Percentiles rank a stretch among this genome's conserved stretches.
These are phyloP conservation scores for Apostichopus californicus DNA, from an alignment of 35 echinoderm and acorn worm genomes.

Conservation along the genomic window DNA sequence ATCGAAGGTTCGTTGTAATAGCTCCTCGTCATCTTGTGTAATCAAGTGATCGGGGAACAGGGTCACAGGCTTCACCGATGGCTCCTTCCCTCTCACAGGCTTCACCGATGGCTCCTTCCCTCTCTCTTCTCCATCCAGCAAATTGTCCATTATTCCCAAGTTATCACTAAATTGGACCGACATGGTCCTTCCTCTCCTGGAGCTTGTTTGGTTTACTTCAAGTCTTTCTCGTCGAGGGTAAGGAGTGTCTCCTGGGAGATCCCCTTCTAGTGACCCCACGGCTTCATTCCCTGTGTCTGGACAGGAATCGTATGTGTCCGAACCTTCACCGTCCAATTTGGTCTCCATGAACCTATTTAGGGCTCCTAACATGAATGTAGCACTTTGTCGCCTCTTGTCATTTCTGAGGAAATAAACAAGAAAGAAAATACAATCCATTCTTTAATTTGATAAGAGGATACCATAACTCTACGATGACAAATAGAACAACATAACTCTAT, in stretches of 20 bases:
- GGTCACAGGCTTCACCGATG: neutral
- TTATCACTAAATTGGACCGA: slow-evolving; percentile 24
- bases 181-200: neutral
- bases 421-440: neutral
- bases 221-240: neutral
- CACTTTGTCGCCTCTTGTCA: slow-evolving; percentile 29
- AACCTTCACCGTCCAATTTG: slow-evolving; percentile 6
- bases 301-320: neutral
- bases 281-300: neutral
- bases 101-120: neutral
- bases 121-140: neutral
- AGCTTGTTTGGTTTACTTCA: neutral
- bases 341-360: slow-evolving; percentile 39
- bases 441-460: no score
- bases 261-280: neutral
- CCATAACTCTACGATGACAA: no score
- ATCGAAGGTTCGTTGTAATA: slow-evolving; percentile 35
- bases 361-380: slow-evolving; percentile 27
- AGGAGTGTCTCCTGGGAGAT: neutral
- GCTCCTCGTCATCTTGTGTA: slow-evolving; percentile 9
- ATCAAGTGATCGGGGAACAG: neutral
- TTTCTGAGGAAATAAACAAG: slow-evolving; percentile 14
- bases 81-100: neutral
- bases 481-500: no score
- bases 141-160: neutral